These are phyloP conservation scores for Drosophila greeni DNA, from an alignment of 2,888 invertebrate genomes.

Conservation along the genomic window DNA sequence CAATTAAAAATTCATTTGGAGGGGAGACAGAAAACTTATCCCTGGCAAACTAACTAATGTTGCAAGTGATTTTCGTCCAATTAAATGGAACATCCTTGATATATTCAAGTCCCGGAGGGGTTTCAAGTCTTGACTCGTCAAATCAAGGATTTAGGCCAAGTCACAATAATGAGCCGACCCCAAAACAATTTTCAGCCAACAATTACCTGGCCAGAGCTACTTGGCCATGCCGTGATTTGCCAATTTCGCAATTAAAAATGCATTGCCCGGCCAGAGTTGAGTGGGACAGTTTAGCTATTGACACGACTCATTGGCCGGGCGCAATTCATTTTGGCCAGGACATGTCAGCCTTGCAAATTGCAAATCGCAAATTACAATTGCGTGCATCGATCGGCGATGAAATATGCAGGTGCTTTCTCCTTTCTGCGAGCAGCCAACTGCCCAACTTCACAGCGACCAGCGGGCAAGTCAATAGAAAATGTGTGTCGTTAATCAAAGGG, in stretches of 20 bases:
- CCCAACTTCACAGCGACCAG: conserved; percentile 60
- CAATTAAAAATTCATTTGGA: conserved; percentile 6
- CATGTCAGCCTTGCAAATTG: conserved; percentile 70
- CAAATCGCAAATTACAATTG: conserved; percentile 61
- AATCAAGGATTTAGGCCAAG: conserved; percentile 4
- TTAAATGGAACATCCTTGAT: neutral
- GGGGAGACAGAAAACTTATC: neutral
- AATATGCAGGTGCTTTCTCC: conserved; percentile 62
- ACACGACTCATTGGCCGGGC: conserved; percentile 33
- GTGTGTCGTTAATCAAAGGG: conserved; percentile 75
- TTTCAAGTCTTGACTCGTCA: neutral
- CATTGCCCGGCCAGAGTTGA: conserved; percentile 15
- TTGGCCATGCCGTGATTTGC: conserved; percentile 21
- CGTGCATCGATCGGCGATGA: conserved; percentile 64
- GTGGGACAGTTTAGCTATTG: conserved; percentile 35
- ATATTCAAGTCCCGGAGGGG: neutral
- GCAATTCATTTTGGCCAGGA: conserved; percentile 41
- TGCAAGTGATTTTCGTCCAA: neutral
- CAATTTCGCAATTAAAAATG: conserved; percentile 62
- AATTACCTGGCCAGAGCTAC: conserved; percentile 19
- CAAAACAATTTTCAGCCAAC: conserved; percentile 12
- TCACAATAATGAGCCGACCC: conserved; percentile 7
- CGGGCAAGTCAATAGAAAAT: conserved; percentile 70
- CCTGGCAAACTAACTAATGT: neutral
- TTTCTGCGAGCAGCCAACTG: conserved; percentile 53